Conservation (phyloP, 2,888 invertebrate species). For the Parnassius glacialis region DNA sequence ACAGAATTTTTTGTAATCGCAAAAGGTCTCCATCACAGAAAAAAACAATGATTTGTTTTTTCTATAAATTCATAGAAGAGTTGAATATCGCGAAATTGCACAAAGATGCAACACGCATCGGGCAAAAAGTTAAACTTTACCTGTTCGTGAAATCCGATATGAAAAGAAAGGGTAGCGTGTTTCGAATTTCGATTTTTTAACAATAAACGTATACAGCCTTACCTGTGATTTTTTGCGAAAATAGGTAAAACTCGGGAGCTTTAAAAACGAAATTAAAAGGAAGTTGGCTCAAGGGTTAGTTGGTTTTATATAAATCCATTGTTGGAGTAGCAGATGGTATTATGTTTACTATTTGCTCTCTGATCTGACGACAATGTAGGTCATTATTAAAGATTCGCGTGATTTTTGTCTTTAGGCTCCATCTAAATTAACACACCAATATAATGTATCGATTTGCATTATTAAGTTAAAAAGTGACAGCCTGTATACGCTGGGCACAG, state of each 20-base stretch:
- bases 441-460: too few relatives aligned
- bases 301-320: slow-evolving; percentile 54
- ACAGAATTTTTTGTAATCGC: slow-evolving; percentile 62
- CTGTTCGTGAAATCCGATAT: slow-evolving; percentile 78
- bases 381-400: slow-evolving; percentile 25
- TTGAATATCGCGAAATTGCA: slow-evolving; percentile 71
- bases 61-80: slow-evolving; percentile 59
- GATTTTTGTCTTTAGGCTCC: slow-evolving; percentile 6
- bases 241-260: slow-evolving; percentile 57
- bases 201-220: slow-evolving; percentile 47
- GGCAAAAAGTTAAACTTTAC: slow-evolving; percentile 72
- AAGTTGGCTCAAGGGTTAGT: slow-evolving; percentile 73
- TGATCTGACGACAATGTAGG: slow-evolving; percentile 59
- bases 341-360: slow-evolving; percentile 60
- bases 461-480: too few relatives aligned
- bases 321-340: slow-evolving; percentile 61
- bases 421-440: background rate
- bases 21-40: slow-evolving; percentile 61
- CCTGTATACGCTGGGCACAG: too few relatives aligned
- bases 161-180: slow-evolving; percentile 75
- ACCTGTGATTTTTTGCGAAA: slow-evolving; percentile 60
- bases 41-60: slow-evolving; percentile 55
- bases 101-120: slow-evolving; percentile 57
- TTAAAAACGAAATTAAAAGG: slow-evolving; percentile 67
- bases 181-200: slow-evolving; percentile 62